phyloP scores from a whole-genome alignment of 2,888 invertebrate species.

The Thysanoteuthis rhombus region DNA sequence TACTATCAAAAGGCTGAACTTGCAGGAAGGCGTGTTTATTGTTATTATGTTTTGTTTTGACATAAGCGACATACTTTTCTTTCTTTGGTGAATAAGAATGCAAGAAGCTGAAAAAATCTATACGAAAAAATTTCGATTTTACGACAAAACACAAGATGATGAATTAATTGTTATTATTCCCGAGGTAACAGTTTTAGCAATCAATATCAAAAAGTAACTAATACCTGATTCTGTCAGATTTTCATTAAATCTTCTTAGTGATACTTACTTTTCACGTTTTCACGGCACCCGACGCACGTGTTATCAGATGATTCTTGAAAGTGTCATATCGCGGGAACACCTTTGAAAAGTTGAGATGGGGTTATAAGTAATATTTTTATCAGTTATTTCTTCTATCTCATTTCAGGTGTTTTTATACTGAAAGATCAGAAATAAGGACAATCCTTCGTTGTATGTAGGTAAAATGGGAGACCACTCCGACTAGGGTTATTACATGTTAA shows the following conservation, averaged over 20 bases:
- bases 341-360: neutral
- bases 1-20: neutral
- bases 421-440: no score
- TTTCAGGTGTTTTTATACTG: no score
- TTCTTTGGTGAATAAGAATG: neutral
- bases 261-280: neutral
- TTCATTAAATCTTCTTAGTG: neutral
- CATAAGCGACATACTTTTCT: neutral
- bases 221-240: neutral
- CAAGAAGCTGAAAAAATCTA: slow-evolving; percentile 21
- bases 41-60: neutral
- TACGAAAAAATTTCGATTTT: slow-evolving; percentile 36
- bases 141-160: slow-evolving; percentile 16
- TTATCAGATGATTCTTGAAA: neutral
- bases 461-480: no score
- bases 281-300: neutral
- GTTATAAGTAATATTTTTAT: no score
- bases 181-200: slow-evolving; percentile 36
- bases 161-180: slow-evolving; percentile 37
- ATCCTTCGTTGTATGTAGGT: no score
- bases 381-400: no score
- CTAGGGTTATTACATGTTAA: no score
- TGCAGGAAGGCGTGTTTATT: neutral
- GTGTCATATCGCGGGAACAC: neutral
- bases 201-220: neutral